phyloP scores from a whole-genome alignment of 2,888 invertebrate genomes.

The Athalia rosae region DNA sequence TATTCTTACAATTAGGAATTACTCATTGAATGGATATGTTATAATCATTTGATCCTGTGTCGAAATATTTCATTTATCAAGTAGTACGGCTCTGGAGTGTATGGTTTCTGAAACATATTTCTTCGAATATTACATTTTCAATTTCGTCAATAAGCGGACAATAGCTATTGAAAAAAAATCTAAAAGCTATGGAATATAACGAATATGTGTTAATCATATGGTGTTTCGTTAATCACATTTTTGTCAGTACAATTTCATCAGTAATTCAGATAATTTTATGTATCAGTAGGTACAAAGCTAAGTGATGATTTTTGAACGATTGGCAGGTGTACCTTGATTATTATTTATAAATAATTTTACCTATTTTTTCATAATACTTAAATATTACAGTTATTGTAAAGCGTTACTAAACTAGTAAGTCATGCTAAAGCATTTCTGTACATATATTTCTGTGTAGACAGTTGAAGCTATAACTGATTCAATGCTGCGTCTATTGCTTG shows the following conservation, averaged over 20 bases:
- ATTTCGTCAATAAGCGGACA: conserved; percentile 32
- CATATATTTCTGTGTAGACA: conserved; percentile 52
- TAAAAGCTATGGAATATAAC: background rate
- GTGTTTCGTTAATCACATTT: conserved; percentile 29
- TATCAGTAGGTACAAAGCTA: background rate
- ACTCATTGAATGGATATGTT: too few relatives aligned
- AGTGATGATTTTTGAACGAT: background rate
- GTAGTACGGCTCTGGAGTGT: background rate
- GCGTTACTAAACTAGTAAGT: conserved; percentile 34
- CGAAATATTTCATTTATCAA: background rate
- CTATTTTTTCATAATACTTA: conserved; percentile 22
- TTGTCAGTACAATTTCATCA: conserved; percentile 13
- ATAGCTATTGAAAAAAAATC: conserved; percentile 23
- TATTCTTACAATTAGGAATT: too few relatives aligned
- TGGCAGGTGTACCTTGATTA: conserved; percentile 16
- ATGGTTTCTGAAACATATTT: background rate
- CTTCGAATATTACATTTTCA: conserved; percentile 1
- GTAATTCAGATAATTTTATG: conserved; percentile 26
- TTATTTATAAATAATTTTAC: conserved; percentile 17
- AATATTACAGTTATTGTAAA: conserved; percentile 12
- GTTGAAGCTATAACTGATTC: conserved; percentile 20
- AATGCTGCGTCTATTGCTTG: conserved; percentile 48
- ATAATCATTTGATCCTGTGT: background rate
- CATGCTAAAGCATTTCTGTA: conserved; percentile 55
- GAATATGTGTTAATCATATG: conserved; percentile 31